Conservation (phyloP, 2,797 vertebrate genomes). For the Monodelphis domestica region DNA sequence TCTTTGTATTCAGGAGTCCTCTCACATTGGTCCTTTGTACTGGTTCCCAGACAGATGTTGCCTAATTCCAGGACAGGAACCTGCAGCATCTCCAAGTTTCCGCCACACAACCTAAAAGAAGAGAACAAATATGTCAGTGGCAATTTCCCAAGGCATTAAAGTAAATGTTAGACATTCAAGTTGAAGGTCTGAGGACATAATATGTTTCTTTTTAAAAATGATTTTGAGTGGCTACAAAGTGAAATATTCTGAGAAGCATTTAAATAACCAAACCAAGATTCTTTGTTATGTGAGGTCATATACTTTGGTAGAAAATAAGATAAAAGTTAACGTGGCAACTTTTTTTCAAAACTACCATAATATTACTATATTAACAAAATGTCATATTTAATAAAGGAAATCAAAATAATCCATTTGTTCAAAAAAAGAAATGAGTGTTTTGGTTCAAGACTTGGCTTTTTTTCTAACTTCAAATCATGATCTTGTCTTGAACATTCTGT, state of each 20-base stretch:
- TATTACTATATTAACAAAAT: constrained; percentile 1
- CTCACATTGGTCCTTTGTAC: constrained; percentile 89
- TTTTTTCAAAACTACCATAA: background rate
- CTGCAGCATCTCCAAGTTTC: constrained; percentile 92
- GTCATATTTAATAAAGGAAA: background rate
- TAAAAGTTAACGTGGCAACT: background rate
- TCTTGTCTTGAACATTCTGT: background rate
- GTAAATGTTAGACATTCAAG: background rate
- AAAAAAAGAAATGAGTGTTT: constrained; percentile 26
- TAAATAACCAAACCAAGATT: constrained; percentile 30
- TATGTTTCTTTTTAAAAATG: constrained; percentile 38
- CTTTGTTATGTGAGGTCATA: background rate
- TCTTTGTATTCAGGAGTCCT: constrained; percentile 62
- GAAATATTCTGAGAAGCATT: constrained; percentile 42
- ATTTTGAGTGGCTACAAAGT: constrained; percentile 38
- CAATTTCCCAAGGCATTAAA: background rate
- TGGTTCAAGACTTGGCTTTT: constrained; percentile 14
- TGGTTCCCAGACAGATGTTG: constrained; percentile 88
- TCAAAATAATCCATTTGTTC: constrained; percentile 19
- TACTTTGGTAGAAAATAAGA: background rate
- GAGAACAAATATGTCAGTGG: constrained; percentile 66
- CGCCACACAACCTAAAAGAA: constrained; percentile 88
- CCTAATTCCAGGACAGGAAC: constrained; percentile 91
- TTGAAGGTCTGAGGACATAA: constrained; percentile 57
- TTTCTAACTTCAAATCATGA: constrained; percentile 1